These are phyloP conservation scores for Caenorhabditis sp. DNA, from an alignment of 2,888 invertebrate genomes.

Conservation along the genomic window DNA sequence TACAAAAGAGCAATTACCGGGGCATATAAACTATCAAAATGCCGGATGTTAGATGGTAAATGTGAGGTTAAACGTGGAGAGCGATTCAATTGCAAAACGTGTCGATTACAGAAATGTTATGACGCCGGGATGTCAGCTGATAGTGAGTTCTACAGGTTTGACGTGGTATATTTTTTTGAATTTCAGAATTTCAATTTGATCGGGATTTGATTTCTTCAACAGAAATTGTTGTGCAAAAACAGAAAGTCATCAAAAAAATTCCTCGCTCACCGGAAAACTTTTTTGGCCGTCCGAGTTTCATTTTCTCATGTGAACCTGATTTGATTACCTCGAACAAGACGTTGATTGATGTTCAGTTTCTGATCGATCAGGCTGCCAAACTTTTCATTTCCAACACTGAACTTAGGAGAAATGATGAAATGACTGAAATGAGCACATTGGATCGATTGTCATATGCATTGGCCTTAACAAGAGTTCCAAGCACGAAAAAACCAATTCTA, in stretches of 20 bases:
- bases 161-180: conserved; percentile 10
- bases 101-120: conserved; percentile 18
- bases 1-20: not conserved
- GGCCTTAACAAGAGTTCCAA: not conserved
- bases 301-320: not conserved
- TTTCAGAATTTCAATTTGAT: not conserved
- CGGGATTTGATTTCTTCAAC: not conserved
- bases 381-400: not conserved
- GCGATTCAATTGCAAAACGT: conserved; percentile 14
- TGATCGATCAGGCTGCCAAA: not conserved
- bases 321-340: not conserved
- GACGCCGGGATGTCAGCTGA: conserved; percentile 19
- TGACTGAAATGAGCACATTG: not conserved
- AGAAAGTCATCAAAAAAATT: not conserved
- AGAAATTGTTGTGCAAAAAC: not conserved
- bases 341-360: not conserved
- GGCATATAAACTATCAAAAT: not conserved
- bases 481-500: not conserved
- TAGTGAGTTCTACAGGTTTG: conserved; percentile 11
- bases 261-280: not conserved
- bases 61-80: not conserved
- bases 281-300: not conserved
- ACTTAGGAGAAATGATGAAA: not conserved
- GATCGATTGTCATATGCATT: not conserved
- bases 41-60: not conserved